Percentiles rank a stretch among this genome's conserved stretches.
Conservation (phyloP, 2,888 invertebrate species). For the Pharmacophagus antenor region DNA sequence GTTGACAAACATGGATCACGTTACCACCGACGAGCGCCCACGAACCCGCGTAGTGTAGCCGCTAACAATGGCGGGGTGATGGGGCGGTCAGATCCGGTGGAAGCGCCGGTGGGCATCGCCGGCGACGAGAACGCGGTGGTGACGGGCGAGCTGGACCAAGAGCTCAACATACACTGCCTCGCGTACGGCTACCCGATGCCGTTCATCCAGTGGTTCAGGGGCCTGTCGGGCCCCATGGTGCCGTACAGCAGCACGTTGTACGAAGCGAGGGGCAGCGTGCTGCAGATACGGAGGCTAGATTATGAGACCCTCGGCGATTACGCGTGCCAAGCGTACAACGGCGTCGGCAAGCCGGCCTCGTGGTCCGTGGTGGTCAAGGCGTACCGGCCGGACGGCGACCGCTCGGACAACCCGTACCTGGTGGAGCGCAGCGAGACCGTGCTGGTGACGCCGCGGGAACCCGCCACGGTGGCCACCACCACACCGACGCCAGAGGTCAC, state of each 20-base stretch:
- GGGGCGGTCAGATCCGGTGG: slow-evolving; percentile 81
- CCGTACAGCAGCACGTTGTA: slow-evolving; percentile 85
- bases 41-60: slow-evolving; percentile 34
- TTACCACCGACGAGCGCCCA: slow-evolving; percentile 19
- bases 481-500: slow-evolving; percentile 40
- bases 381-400: slow-evolving; percentile 83
- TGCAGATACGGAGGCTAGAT: slow-evolving; percentile 87
- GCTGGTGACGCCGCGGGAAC: slow-evolving; percentile 36
- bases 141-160: slow-evolving; percentile 86
- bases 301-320: slow-evolving; percentile 90
- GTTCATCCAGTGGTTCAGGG: slow-evolving; percentile 91
- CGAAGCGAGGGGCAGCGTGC: slow-evolving; percentile 87
- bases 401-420: slow-evolving; percentile 44
- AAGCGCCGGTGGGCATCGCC: slow-evolving; percentile 82
- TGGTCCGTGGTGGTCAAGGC: slow-evolving; percentile 88
- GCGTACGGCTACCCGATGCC: slow-evolving; percentile 91
- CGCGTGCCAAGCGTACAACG: slow-evolving; percentile 94
- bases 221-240: slow-evolving; percentile 85
- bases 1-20: background rate
- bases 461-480: slow-evolving; percentile 37
- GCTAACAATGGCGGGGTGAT: slow-evolving; percentile 53
- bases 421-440: slow-evolving; percentile 39
- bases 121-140: slow-evolving; percentile 84
- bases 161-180: slow-evolving; percentile 87
- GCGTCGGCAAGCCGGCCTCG: slow-evolving; percentile 86